Evolutionary conservation across 2,888 invertebrate species (phyloP).

Genomic region (Zygogramma bicolorata): DNA sequence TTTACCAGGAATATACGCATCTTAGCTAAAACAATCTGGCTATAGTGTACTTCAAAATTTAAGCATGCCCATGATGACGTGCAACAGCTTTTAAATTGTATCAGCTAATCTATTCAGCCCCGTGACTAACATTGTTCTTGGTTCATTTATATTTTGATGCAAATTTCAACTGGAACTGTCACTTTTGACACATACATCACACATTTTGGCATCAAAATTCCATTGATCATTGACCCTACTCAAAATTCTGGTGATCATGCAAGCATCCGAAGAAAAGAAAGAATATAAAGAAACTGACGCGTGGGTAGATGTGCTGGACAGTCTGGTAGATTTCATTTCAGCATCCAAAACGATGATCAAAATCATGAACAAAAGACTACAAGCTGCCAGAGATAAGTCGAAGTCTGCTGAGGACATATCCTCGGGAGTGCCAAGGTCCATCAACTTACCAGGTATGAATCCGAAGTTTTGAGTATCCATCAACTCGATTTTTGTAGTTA

Average conservation of each 20-base stretch:
- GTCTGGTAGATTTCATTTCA: conserved; percentile 41
- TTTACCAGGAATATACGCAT: too few species aligned
- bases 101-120: too few species aligned
- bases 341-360: conserved; percentile 39
- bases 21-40: too few species aligned
- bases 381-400: conserved; percentile 7
- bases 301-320: conserved; percentile 43
- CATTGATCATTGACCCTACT: neutral
- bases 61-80: too few species aligned
- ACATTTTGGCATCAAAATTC: neutral
- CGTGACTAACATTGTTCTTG: too few species aligned
- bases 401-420: neutral
- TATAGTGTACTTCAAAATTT: too few species aligned
- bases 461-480: too few species aligned
- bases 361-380: conserved; percentile 29
- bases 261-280: neutral
- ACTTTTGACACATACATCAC: neutral
- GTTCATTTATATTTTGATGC: neutral
- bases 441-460: neutral
- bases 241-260: conserved; percentile 6
- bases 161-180: neutral
- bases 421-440: neutral
- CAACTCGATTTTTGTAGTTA: neutral
- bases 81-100: too few species aligned
- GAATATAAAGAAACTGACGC: conserved; percentile 25